Base-by-base conservation (phyloP, 2,888 invertebrate species). In the Pyrocoelia pectoralis region DNA sequence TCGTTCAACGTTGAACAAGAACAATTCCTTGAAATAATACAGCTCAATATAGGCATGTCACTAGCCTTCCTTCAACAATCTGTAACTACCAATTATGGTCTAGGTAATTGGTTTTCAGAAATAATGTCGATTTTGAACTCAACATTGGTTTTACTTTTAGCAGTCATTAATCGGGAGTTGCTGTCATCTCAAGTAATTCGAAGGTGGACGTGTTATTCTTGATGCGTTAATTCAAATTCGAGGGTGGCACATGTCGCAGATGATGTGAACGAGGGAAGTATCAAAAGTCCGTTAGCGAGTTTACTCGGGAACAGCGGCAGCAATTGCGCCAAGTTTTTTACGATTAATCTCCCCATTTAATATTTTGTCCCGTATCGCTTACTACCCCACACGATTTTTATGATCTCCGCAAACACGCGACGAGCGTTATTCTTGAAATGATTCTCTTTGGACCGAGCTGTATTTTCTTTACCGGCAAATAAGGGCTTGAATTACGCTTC, bases 101-200 rank as follows among this genome's bases (percentile, higher is more conserved):
- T 81, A n/a, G n/a, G n/a, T n/a, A 81, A 81, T 81, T 80, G 81
- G 79, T 81, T 81, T 81, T 79, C 74, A 79, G 81, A 81, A 81
- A 77, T 75, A 78, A 80, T 80, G 80, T 80, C 79, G 80, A 80
- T 80, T 80, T 80, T 80, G 76, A 74, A 77, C 74, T 77, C 72
- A 76, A 75, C 75, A 77, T 78, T 76, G 73, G 75, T 72, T 74
- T 77, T 77, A 69, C 69, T 67, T 76, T 74, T 76, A 75, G 76
- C 76, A 76, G 49, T 48, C 53, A 52, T 65, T 65, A 65, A 65
- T 65, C 61, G 51, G 61, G 55, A 49, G 29, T 57, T 41, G 13
- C 41, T 14, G 12, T 41, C 41, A 13, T 41, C 13, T 24, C 8
- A 24, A 3, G 10, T 8, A n/a, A 33, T 33, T 6, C n/a, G 28